Base-by-base conservation (phyloP, 1,140 invertebrate species). In the Hyposmocoma kahamanoa region DNA sequence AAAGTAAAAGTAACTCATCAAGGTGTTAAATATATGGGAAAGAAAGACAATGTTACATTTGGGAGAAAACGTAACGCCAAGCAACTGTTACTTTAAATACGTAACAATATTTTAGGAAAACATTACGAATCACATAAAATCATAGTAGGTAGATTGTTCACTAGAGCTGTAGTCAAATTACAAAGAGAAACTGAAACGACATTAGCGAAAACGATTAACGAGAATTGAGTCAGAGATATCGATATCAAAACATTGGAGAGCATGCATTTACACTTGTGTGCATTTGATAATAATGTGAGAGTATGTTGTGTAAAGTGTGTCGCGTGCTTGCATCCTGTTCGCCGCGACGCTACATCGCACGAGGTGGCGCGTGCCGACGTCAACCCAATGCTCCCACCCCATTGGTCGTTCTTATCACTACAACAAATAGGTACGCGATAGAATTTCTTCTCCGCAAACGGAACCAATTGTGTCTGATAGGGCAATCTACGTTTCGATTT, bases 371-470 rank as follows among this genome's bases (percentile, higher is more conserved):
- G 56, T 28, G 60, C 41, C 66, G 62, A 67, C 77, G 77, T 81
- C 59, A 72, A 45, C 62, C 49, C 50, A 62, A 69, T 65, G 59
- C 67, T 56, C 55, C 56, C 46, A 67, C 59, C 56, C 69, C 53
- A 84, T 84, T 84, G 80, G 80, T 45, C 57, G 66, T 46, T 68
- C 56, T 84, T 84, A 84, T 84, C 78, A 69, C 59, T 60, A 24
- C 11, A 9, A 21, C 19, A 56, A 47, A 52, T 64, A 59, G 64
- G 71, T 70, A 58, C 54, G 67, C 70, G 73, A 81, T 78, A 81
- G 53, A 81, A 84, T 84, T 84, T 84, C 81, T 84, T 77, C 68
- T 62, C 49, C 53, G 72, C 72, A 78, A 74, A 82, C 67, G 74
- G 71, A 84, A 79, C 67, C 71, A 66, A 73, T 68, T 66, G 67